Evolutionary conservation across 2,797 vertebrate genomes (phyloP), one percentile per base, ranked within the genome.

Genomic region (Cygnus olor): DNA sequence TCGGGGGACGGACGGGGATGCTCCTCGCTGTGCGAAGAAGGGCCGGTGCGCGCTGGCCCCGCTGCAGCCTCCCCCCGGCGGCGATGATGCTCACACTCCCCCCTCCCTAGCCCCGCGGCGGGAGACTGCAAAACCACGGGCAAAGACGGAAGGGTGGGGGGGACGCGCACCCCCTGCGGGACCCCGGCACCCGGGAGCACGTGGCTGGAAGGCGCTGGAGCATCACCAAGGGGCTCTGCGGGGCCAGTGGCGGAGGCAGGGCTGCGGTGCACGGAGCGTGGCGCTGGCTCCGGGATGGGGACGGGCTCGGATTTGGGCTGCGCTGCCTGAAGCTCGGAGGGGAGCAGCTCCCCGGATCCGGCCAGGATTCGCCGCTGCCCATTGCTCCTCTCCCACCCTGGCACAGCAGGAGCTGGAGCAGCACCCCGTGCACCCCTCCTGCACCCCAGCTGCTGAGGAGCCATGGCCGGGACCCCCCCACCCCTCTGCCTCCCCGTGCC

Each of bases 231-330:
- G 44, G 74, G 56, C 30, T 74, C 6, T 11, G 51, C 17, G 1
- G 4, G 51, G 84, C 3, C 0, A 5, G 77, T 17, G 1, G 51
- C 10, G 7, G 27, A 53, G 27, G 51, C 51, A 28, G 51, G 51
- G 58, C 34, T 24, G 58, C 14, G 14, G 58, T 9, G 57, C 27
- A 20, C 0, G 5, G 66, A 11, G 6, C 10, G 1, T 28, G 21
- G 40, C 9, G 8, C 53, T 44, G 69, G 70, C 1, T 30, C 15
- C 47, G 88, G 51, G 6, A 20, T 11, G 3, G 63, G 79, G 61
- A 7, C 19, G 34, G 5, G 0, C 9, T 2, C 0, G 47, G 61
- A 73, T 24, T 0, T 2, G 21, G 78, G 77, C 17, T 2, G 30
- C 0, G 8, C 57, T n/a, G 90, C 24, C 56, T 38, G 83, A n/a